Conservation (phyloP, 1,140 invertebrate species). For the Aphidius gifuensis region DNA sequence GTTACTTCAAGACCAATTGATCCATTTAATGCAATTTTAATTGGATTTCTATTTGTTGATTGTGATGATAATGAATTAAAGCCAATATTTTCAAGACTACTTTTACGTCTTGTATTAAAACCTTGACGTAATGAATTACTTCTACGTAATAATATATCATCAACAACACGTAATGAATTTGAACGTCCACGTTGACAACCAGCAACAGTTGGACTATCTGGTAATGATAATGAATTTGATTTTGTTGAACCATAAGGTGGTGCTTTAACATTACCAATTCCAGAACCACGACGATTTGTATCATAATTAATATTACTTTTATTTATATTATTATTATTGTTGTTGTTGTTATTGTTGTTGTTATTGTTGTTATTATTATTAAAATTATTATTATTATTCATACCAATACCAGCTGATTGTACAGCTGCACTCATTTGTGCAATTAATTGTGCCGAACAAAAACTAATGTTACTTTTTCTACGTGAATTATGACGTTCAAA, state of each 20-base stretch:
- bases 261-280: conserved; percentile 65
- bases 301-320: no score
- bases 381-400: conserved; percentile 56
- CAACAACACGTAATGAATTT: conserved; percentile 79
- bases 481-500: conserved; percentile 88
- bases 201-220: conserved; percentile 79
- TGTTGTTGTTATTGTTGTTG: no score
- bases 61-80: conserved; percentile 61
- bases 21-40: conserved; percentile 80
- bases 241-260: conserved; percentile 77
- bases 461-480: conserved; percentile 87
- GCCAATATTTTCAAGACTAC: conserved; percentile 82
- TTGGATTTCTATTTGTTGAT: conserved; percentile 60
- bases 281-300: conserved; percentile 55
- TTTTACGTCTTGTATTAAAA: conserved; percentile 67
- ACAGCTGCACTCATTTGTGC: conserved; percentile 63
- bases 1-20: conserved; percentile 83
- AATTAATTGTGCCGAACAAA: conserved; percentile 71
- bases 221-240: conserved; percentile 82
- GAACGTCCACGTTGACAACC: conserved; percentile 74
- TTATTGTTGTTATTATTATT: conserved; percentile 37
- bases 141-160: conserved; percentile 77
- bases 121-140: conserved; percentile 82
- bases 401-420: conserved; percentile 55
- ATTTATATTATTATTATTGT: no score